Evolutionary conservation across 2,888 invertebrate species (phyloP), one percentile per base, ranked within the genome.

Genomic region (Agrotis clavis): DNA sequence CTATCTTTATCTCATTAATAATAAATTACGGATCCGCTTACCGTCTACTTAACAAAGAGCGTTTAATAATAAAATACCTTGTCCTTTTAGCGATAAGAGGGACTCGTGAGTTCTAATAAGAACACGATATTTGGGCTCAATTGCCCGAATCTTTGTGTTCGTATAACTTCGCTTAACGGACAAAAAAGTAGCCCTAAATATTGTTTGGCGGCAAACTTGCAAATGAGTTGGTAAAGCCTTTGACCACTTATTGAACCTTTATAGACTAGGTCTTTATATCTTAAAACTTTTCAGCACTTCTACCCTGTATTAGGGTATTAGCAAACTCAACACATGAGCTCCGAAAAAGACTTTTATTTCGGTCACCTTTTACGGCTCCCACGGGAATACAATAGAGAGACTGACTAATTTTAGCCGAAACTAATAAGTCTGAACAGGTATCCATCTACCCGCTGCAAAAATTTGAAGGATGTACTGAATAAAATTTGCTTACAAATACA

Each of bases 1-100:
- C 81, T 82, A 79, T 86, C 79, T 84, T 85, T 83, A 82, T 81
- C 86, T 82, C 86, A 82, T 85, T 82, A 84, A 84, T 86, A 83
- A 82, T 85, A 85, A 76, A 84, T 83, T 83, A 82, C 76, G 71
- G 77, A 79, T 83, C 76, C 80, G 75, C 71, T 86, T 82, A 78
- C 78, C 77, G 70, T 75, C 74, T 82, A 79, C 75, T 82, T 83
- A 72, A 78, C 79, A 81, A 79, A 82, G 85, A 73, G 82, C 71
- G 74, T 73, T 86, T 83, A 85, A 82, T 86, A 83, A 85, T 86
- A 72, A 81, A 85, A 84, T 77, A 71, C 71, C 71, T 71, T 71
- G 82, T 75, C 79, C 78, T 79, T 86, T 76, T 77, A 79, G 67
- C 67, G 57, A 66, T 71, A 77, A 76, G 72, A 74, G 76, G 62